A percentile compares a stretch with the other conserved stretches of the same genome.
phyloP scores from a whole-genome alignment of 2,113 vertebrate species.

The rat (Rattus norvegicus) region DNA sequence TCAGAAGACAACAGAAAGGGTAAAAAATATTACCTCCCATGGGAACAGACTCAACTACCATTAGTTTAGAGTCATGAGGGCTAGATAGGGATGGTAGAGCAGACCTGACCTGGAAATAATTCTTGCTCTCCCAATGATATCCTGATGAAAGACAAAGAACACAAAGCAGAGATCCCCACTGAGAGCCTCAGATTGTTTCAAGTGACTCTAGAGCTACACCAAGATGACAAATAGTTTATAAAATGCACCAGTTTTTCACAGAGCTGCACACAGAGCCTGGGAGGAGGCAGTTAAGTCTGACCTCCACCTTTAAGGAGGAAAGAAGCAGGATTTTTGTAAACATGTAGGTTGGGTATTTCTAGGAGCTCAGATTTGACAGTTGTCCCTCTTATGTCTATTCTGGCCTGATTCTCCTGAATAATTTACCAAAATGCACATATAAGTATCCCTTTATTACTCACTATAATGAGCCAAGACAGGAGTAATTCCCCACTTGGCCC shows the following conservation, averaged over 20 bases:
- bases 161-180: slow-evolving; percentile 8
- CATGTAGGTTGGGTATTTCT: slow-evolving; percentile 81
- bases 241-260: not conserved
- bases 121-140: slow-evolving; percentile 50
- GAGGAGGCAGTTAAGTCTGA: not conserved
- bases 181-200: slow-evolving; percentile 31
- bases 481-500: slow-evolving; percentile 88
- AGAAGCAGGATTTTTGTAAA: slow-evolving; percentile 68
- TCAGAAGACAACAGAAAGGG: not conserved
- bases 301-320: slow-evolving; percentile 79
- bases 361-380: slow-evolving; percentile 73
- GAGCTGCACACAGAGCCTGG: not conserved
- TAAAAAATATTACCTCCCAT: not conserved
- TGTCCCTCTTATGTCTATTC: slow-evolving; percentile 84
- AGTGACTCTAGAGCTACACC: slow-evolving; percentile 18
- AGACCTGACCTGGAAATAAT: not conserved
- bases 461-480: slow-evolving; percentile 89
- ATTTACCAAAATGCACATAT: slow-evolving; percentile 86
- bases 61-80: not conserved
- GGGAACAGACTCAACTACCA: not conserved
- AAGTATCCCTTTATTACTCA: slow-evolving; percentile 91
- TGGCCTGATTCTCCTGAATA: slow-evolving; percentile 87
- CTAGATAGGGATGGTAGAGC: rapidly evolving
- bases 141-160: slow-evolving; percentile 29
- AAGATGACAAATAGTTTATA: slow-evolving; percentile 41